These are phyloP conservation scores for Sitophilus oryzae DNA, from an alignment of 1,140 invertebrate species.

Conservation along the genomic window DNA sequence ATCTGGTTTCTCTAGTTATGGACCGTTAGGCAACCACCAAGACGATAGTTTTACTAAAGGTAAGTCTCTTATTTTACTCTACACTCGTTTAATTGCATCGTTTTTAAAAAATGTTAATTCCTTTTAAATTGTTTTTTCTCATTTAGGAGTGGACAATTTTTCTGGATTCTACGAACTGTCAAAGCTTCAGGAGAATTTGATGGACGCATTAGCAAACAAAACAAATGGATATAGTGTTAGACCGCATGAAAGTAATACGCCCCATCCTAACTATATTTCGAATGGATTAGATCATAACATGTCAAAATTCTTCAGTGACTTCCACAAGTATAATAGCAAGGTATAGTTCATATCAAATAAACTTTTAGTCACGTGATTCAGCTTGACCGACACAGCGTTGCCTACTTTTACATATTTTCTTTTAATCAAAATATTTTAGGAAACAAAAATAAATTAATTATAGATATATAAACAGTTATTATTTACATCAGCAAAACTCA, in stretches of 20 bases:
- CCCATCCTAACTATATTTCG: conserved; percentile 18
- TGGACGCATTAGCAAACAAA: conserved; percentile 28
- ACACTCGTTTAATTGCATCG: neutral
- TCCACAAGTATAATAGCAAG: conserved; percentile 44
- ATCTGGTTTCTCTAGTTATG: conserved; percentile 16
- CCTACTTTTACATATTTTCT: no score
- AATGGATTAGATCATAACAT: conserved; percentile 46
- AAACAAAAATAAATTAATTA: no score
- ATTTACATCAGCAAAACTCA: no score
- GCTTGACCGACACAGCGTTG: no score
- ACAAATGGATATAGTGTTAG: conserved; percentile 15
- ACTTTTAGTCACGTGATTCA: neutral
- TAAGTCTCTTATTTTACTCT: no score
- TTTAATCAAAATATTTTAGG: no score
- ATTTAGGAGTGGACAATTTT: conserved; percentile 16
- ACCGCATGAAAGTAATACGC: conserved; percentile 5
- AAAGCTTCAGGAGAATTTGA: conserved; percentile 28
- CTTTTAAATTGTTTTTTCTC: neutral
- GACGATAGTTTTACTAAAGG: conserved; percentile 21
- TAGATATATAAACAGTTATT: no score
- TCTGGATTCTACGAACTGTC: conserved; percentile 25
- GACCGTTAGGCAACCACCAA: conserved; percentile 12
- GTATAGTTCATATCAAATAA: conserved; percentile 3
- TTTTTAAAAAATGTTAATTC: conserved; percentile 8
- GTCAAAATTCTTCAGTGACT: conserved; percentile 57